Base-by-base conservation (phyloP, 2,888 invertebrate genomes). In the Aspidapion aeneum region DNA sequence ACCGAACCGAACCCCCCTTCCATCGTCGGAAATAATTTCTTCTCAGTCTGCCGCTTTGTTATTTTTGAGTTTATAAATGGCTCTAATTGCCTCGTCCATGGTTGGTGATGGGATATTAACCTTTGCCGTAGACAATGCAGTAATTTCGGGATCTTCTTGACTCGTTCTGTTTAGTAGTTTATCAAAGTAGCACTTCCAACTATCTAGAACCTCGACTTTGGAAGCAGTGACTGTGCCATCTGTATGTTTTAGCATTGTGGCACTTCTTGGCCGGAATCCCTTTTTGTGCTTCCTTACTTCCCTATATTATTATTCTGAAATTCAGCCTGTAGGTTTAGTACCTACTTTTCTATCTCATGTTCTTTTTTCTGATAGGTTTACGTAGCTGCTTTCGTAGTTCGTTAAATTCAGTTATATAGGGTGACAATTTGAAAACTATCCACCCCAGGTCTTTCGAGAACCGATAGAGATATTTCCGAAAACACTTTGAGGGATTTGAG, bases 71-170 rank as follows among this genome's bases (percentile, higher is more conserved):
- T 21, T 57, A 7, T 19, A 18, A 57, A 57, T 57, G 20, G 57
- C 21, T 57, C 21, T 18, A 20, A 9, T 57, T 18, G 21, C 19
- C 21, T 57, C 19, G 7, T 19, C 57, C 19, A 20, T 20, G 57
- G 19, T 12, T 20, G 19, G 18, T 16, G 57, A n/a, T 19, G 19
- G 19, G 57, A 20, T 21, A 9, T 9, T n/a, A n/a, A n/a, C n/a
- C n/a, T n/a, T n/a, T n/a, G n/a, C n/a, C n/a, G n/a, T n/a, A n/a
- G n/a, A n/a, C 20, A 17, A 19, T 21, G 20, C 21, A 20, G 5
- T 57, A 57, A 7, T 18, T 57, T 57, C 57, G 19, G 57, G 19
- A 7, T 57, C 21, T 57, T 57, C 57, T 19, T 20, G 9, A n/a
- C 49, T 48, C n/a, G 9, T 12, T 9, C 9, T 48, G 49, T 48